Base-by-base conservation (phyloP, 2,888 invertebrate genomes). In the Ditula angustiorana region DNA sequence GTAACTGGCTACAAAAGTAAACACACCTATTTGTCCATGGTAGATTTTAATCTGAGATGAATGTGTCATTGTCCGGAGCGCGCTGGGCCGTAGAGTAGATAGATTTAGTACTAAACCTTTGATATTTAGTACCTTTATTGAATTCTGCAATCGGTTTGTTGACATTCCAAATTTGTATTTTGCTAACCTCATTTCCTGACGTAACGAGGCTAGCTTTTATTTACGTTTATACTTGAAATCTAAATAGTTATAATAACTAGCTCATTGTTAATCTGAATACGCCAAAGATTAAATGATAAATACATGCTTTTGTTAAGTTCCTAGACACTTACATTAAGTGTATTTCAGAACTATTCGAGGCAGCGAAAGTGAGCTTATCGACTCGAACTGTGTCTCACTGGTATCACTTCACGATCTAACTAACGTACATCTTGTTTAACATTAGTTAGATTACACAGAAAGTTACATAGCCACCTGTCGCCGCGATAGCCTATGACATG, bases 11-110 rank as follows among this genome's bases (percentile, higher is more conserved):
- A 68, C 71, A 69, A 41, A 70, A 72, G 71, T 74, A 77, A 82
- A 80, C 82, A 72, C 76, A 72, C 72, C 79, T 76, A 88, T 87
- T 87, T 86, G 86, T 87, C 81, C 74, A 67, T 76, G 75, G 80
- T 83, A 82, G 86, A 88, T 88, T 83, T 81, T 82, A 86, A 87
- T 87, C 86, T 83, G 35, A 77, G 78, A 82, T 80, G 79, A 84
- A 86, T 87, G 81, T 82, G 80, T 85, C 85, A 83, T 83, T 83
- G 82, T 79, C 72, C 72, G 69, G 10, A 50, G 62, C 70, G 65
- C 62, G 72, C 72, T 68, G 74, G 72, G 72, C 74, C 59, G 53
- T 37, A 64, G 64, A 64, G 37, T 57, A 64, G 60, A 60, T 63
- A 64, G 56, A 67, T 64, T 59, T 53, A 62, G 56, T 57, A 53